These are phyloP conservation scores for Cryptoprocta ferox DNA, from an alignment of 2,797 vertebrate genomes.

Conservation along the genomic window DNA sequence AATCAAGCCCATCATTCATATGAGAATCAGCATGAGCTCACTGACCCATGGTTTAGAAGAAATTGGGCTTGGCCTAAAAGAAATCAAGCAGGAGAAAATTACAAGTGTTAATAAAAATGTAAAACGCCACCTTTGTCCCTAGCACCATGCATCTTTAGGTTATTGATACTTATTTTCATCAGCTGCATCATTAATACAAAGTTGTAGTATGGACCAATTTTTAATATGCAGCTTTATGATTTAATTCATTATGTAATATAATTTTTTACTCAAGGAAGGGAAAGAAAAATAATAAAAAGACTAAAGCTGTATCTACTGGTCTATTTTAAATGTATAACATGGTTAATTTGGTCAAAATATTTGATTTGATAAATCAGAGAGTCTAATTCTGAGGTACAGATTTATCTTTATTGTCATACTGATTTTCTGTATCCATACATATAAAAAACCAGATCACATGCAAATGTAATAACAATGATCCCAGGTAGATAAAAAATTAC, in stretches of 20 bases:
- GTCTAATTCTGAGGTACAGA: conserved; percentile 2
- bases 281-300: conserved; percentile 54
- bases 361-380: conserved; percentile 38
- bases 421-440: neutral
- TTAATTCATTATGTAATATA: conserved; percentile 57
- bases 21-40: conserved; percentile 75
- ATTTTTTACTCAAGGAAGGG: conserved; percentile 29
- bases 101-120: conserved; percentile 82
- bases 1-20: conserved; percentile 71
- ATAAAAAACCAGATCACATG: neutral
- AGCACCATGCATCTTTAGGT: conserved; percentile 66
- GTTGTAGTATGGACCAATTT: conserved; percentile 32
- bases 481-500: conserved; percentile 52
- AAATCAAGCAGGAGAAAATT: conserved; percentile 81
- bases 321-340: conserved; percentile 49
- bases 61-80: conserved; percentile 79
- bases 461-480: conserved; percentile 31
- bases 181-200: conserved; percentile 72
- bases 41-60: conserved; percentile 81
- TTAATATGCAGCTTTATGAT: conserved; percentile 56
- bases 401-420: conserved; percentile 47
- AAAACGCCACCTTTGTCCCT: conserved; percentile 80
- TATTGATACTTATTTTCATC: conserved; percentile 76
- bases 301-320: neutral
- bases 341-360: conserved; percentile 59